Conservation (phyloP, 2,113 vertebrate genomes). For the Megaceryle torquata region DNA sequence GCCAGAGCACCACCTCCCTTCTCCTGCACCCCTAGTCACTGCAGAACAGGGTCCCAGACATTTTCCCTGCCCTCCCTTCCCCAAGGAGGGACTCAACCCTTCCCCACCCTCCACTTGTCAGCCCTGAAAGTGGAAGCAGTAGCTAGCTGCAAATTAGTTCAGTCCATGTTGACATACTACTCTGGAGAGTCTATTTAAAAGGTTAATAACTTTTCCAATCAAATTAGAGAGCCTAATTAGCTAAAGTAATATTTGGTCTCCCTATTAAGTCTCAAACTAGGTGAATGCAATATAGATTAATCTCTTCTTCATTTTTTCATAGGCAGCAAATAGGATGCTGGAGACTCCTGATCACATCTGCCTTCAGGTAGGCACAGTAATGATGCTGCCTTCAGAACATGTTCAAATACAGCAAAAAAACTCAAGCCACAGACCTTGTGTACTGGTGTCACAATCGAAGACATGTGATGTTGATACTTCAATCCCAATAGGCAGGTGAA, state of each 20-base stretch:
- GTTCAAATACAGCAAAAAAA: neutral
- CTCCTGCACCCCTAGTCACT: neutral
- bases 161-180: neutral
- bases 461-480: neutral
- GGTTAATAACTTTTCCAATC: constrained; percentile 41
- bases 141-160: neutral
- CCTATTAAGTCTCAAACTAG: constrained; percentile 27
- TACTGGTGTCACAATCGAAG: rapidly evolving
- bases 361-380: rapidly evolving
- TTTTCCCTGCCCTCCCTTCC: neutral
- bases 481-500: neutral
- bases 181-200: constrained; percentile 16
- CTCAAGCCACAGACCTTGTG: neutral
- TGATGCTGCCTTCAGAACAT: neutral
- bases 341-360: neutral
- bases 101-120: neutral
- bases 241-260: constrained; percentile 34
- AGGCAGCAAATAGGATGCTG: neutral
- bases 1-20: neutral
- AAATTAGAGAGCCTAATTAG: constrained; percentile 54
- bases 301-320: neutral
- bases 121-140: neutral
- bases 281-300: neutral
- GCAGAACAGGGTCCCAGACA: neutral
- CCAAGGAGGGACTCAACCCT: neutral